Percentiles rank a stretch among this genome's conserved stretches.
phyloP scores from a whole-genome alignment of 1,140 invertebrate species.

The Hycleus phaleratus region DNA sequence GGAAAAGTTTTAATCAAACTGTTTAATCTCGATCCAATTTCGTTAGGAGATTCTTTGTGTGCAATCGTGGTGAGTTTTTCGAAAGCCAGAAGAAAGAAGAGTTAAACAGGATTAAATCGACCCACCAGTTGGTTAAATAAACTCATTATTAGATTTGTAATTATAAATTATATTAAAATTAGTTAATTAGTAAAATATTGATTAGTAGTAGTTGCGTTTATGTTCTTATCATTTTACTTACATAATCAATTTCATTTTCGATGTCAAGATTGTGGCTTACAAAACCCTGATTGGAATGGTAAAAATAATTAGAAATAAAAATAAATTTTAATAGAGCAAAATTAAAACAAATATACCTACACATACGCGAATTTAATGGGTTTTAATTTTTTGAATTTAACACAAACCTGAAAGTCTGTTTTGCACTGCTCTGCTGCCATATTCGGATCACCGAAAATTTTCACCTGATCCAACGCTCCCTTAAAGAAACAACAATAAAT shows the following conservation, averaged over 20 bases:
- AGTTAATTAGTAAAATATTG: too few species aligned
- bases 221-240: too few species aligned
- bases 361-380: background rate
- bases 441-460: slow-evolving; percentile 57
- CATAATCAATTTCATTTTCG: background rate
- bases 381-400: background rate
- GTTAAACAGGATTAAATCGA: too few species aligned
- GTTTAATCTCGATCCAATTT: too few species aligned
- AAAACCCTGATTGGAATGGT: background rate
- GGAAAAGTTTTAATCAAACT: too few species aligned
- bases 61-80: too few species aligned
- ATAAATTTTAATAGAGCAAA: background rate
- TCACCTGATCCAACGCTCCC: slow-evolving; percentile 68
- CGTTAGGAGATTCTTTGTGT: too few species aligned
- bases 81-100: too few species aligned
- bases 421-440: slow-evolving; percentile 63
- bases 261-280: background rate
- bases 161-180: too few species aligned
- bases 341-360: background rate
- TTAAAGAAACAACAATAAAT: slow-evolving; percentile 40
- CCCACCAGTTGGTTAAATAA: too few species aligned
- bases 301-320: background rate
- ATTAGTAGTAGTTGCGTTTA: too few species aligned
- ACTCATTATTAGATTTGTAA: too few species aligned
- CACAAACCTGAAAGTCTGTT: slow-evolving; percentile 40